Evolutionary conservation across 2,113 vertebrate genomes (phyloP), one percentile per base, ranked within the genome.

Genomic region (Mus spicilegus): DNA sequence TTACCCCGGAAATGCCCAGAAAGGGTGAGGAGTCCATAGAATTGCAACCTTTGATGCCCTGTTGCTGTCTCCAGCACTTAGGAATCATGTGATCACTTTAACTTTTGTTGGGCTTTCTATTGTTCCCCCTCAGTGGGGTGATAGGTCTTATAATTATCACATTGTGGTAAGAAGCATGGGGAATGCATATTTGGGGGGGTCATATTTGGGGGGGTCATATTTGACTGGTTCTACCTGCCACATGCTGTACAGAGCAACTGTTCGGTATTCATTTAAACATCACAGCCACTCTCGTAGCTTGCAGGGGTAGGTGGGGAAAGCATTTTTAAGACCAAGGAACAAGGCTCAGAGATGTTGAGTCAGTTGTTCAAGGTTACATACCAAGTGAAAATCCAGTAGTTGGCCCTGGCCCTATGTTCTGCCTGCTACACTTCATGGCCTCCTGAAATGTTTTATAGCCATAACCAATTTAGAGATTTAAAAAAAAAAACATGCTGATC

Each of bases 11-110:
- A 54, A 84, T 85, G 39, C 51, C 75, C 51, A 90, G 22, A 80
- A 87, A 91, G 30, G 51, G 81, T 56, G 24, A 95, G 95, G 75
- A 72, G 69, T 36, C 58, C 54, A 78, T 90, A 73, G 82, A 96
- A 89, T 89, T 28, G 30, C 86, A 77, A 90, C 19, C 61, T 86
- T 51, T 10, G 75, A 19, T 22, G 61, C 9, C 67, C 36, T 72
- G 20, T 54, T 89, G 20, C 16, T 92, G 22, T 86, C 69, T 77
- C 73, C 46, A 54, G 6, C 46, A 30, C 72, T 73, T 73, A 93
- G 89, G 78, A 89, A 80, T 87, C 39, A 69, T 16, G 51, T 28
- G 33, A 80, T 46, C 3, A 81, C 85, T 88, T 97, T 84, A 91
- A 80, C 30, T 69, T 89, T 86, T 28, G 46, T 46, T 91, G 56